These are phyloP conservation scores for Oplegnathus fasciatus DNA, from an alignment of 2,113 vertebrate species.

Conservation along the genomic window DNA sequence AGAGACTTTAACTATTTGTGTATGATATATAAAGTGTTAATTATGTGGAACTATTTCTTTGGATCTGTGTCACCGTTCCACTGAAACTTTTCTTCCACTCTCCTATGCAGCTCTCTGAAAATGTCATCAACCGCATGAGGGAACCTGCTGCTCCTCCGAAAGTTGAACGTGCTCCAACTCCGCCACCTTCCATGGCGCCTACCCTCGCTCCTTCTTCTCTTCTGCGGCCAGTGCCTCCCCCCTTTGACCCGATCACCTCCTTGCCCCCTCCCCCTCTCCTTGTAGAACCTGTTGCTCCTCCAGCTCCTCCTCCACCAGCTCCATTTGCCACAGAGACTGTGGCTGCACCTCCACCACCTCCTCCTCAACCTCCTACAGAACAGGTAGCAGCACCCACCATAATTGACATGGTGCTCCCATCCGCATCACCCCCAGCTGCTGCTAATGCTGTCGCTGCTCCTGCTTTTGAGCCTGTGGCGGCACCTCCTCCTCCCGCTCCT, in stretches of 20 bases:
- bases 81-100: slow-evolving; percentile 21
- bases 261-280: slow-evolving; percentile 61
- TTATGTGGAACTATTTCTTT: background rate
- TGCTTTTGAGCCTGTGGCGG: slow-evolving; percentile 61
- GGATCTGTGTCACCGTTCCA: background rate
- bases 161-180: slow-evolving; percentile 28
- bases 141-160: slow-evolving; percentile 83
- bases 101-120: slow-evolving; percentile 91
- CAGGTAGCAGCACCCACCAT: slow-evolving; percentile 76
- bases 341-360: slow-evolving; percentile 41
- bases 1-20: background rate
- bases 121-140: slow-evolving; percentile 95
- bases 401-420: slow-evolving; percentile 61
- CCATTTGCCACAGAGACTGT: slow-evolving; percentile 57
- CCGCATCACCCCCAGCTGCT: slow-evolving; percentile 46
- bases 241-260: slow-evolving; percentile 69
- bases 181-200: slow-evolving; percentile 32
- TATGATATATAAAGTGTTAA: background rate
- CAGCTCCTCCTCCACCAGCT: slow-evolving; percentile 51
- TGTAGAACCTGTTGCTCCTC: slow-evolving; percentile 57
- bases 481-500: slow-evolving; percentile 49
- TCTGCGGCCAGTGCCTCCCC: slow-evolving; percentile 63
- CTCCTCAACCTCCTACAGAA: slow-evolving; percentile 58
- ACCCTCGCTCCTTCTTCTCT: slow-evolving; percentile 50
- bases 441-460: slow-evolving; percentile 48